phyloP scores from a whole-genome alignment of 2,888 invertebrate genomes.

The Allophyes oxyacanthae region DNA sequence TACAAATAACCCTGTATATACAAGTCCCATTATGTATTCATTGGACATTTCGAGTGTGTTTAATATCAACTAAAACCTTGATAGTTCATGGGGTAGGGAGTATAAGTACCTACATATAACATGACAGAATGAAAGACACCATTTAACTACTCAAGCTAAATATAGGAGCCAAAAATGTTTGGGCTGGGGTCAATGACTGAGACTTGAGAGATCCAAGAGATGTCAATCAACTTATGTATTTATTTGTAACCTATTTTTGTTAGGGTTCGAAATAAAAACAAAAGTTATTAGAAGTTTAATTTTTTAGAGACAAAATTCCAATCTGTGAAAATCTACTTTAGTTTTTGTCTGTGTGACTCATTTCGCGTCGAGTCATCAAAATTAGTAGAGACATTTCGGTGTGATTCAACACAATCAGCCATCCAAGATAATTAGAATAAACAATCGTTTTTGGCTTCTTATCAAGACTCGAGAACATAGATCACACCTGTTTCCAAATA shows the following conservation, averaged over 20 bases:
- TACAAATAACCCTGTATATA: no score
- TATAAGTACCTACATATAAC: neutral
- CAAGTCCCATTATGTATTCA: no score
- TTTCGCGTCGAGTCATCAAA: slow-evolving; percentile 8
- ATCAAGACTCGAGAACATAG: slow-evolving; percentile 24
- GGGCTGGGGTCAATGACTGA: slow-evolving; percentile 35
- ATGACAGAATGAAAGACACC: no score
- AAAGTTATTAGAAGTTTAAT: slow-evolving; percentile 2
- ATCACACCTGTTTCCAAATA: slow-evolving; percentile 21
- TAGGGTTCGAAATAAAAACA: slow-evolving; percentile 4
- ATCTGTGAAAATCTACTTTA: neutral
- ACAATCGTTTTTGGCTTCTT: slow-evolving; percentile 30
- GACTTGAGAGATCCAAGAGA: slow-evolving; percentile 14
- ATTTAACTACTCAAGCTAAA: slow-evolving; percentile 25
- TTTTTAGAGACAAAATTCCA: neutral
- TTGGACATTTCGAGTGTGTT: neutral
- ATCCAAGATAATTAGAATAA: slow-evolving; percentile 20
- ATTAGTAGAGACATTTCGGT: slow-evolving; percentile 12
- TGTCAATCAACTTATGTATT: slow-evolving; percentile 33
- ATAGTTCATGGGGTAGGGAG: neutral
- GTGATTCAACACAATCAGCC: slow-evolving; percentile 23
- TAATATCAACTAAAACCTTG: neutral
- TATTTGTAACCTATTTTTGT: slow-evolving; percentile 17
- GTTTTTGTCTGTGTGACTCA: slow-evolving; percentile 9
- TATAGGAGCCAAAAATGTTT: slow-evolving; percentile 22